Evolutionary conservation across 2,113 vertebrate species (phyloP).

Genomic region (Sula dactylatra): DNA sequence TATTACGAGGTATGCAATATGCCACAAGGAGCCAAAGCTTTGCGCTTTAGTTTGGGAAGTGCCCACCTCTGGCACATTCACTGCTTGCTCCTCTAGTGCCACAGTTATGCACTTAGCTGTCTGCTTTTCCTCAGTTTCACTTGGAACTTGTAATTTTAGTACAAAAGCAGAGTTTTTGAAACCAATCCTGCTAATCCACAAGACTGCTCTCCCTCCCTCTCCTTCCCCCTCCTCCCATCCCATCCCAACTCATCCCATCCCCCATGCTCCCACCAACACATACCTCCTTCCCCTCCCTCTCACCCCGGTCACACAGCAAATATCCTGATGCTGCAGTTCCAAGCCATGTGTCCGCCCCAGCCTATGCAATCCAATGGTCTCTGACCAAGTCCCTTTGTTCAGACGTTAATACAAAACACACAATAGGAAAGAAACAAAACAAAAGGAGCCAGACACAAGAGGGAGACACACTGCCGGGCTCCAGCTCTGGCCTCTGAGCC

Average conservation of each 20-base stretch:
- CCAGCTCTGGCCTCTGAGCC: slow-evolving; percentile 23
- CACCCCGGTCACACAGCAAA: slow-evolving; percentile 67
- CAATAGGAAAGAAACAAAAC: slow-evolving; percentile 61
- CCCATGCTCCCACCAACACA: slow-evolving; percentile 52
- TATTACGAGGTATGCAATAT: neutral
- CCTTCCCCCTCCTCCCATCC: neutral
- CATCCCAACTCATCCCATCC: slow-evolving; percentile 35
- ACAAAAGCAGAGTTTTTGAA: slow-evolving; percentile 6
- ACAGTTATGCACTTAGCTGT: neutral
- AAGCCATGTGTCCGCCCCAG: slow-evolving; percentile 52
- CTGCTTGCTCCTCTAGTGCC: neutral
- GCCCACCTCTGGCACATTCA: neutral
- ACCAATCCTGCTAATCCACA: neutral
- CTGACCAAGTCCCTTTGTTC: slow-evolving; percentile 59
- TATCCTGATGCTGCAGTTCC: slow-evolving; percentile 61
- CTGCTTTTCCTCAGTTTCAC: neutral
- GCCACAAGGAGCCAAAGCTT: neutral
- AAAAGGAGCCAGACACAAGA: slow-evolving; percentile 59
- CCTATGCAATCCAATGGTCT: slow-evolving; percentile 43
- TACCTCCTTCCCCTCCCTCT: slow-evolving; percentile 61
- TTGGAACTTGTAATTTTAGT: neutral
- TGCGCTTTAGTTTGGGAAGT: neutral
- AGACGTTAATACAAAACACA: slow-evolving; percentile 57
- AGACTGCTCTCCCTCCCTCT: neutral
- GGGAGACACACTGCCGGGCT: slow-evolving; percentile 43